Evolutionary conservation across 2,888 invertebrate genomes (phyloP), one percentile per base, ranked within the genome.

Genomic region (Drosophila anomalata): DNA sequence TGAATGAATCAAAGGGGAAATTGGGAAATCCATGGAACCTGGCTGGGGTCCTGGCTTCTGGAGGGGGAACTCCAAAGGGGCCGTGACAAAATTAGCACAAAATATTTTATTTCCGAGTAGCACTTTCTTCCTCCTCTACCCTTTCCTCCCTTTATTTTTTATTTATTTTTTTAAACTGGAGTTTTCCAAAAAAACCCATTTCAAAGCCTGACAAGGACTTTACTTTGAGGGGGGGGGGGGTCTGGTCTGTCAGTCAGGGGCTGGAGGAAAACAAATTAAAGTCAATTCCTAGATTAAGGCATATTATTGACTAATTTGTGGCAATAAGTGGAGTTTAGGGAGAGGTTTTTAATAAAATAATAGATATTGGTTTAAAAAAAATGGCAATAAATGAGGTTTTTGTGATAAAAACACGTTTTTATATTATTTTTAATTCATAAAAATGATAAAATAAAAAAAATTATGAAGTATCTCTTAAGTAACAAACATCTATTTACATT

Each of bases 31-130:
- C 67, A 20, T 69, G 75, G 65, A 76, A 67, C 14, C 17, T 17
- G 17, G 1, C 17, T 17, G 22, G 11, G 3, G 12, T 26, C 26
- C 26, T 26, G 26, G 26, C 29, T 29, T 29, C 9, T 0, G 29
- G 8, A 9, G 29, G 3, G 11, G 17, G 2, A 22, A 0, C 26
- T 36, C 41, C 41, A n/a, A 8, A 17, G 14, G 46, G 41, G 59
- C 46, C 53, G 76, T 78, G 75, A 86, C 86, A 69, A 76, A 78
- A 82, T 82, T 82, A 86, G 78, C 84, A 78, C 78, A 70, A 74
- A 75, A 82, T 83, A 76, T 73, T 79, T 83, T 74, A 68, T 73
- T 66, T 60, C 33, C 42, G 44, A 44, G 47, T n/a, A 36, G 36
- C 14, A 36, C 36, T 36, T 36, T n/a, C 36, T n/a, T 14, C 39